phyloP scores from a whole-genome alignment of 2,113 vertebrate species.

The Megaceryle maxima region DNA sequence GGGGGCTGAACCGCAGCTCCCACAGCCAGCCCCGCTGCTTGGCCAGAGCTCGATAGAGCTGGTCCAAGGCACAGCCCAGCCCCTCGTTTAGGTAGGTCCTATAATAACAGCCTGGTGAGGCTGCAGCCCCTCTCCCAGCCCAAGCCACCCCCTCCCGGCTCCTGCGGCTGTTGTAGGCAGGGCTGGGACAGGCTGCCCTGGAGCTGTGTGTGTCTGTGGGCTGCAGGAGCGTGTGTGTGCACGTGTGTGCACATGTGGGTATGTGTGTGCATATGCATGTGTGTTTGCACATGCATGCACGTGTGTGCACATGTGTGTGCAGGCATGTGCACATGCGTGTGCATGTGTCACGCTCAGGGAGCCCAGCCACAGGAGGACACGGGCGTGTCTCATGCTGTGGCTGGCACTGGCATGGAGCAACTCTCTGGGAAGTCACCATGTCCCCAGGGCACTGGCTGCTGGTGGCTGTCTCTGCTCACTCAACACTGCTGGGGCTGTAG shows the following conservation, averaged over 20 bases:
- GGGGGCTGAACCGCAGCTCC: background rate
- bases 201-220: too few relatives aligned
- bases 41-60: background rate
- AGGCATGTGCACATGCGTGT: too few relatives aligned
- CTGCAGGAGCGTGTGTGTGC: background rate
- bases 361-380: background rate
- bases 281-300: too few relatives aligned
- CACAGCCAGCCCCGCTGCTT: background rate
- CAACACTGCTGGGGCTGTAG: background rate
- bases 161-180: background rate
- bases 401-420: background rate
- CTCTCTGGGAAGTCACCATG: background rate
- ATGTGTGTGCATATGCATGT: too few relatives aligned
- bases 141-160: background rate
- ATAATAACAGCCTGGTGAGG: background rate
- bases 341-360: background rate
- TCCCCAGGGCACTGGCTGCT: background rate
- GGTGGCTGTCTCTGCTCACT: background rate
- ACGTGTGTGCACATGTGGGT: too few relatives aligned
- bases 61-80: background rate
- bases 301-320: too few relatives aligned
- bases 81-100: background rate
- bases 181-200: background rate
- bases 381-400: accelerated
- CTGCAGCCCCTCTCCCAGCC: background rate